Evolutionary conservation across 2,888 invertebrate genomes (phyloP), one percentile per base, ranked within the genome.

Genomic region (Apocheima hispidaria): DNA sequence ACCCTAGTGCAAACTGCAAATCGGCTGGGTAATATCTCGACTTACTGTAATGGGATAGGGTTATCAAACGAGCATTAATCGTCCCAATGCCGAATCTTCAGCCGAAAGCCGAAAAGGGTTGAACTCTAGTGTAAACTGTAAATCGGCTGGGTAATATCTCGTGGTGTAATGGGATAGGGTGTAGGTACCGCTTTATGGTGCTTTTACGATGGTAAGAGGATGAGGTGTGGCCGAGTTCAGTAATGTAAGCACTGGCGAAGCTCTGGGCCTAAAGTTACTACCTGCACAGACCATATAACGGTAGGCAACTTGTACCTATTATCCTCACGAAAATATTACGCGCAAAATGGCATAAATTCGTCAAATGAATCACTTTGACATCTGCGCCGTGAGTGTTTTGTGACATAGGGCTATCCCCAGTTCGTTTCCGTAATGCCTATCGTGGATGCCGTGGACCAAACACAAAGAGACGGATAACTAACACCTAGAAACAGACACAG

Each of bases 161-260:
- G 44, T 16, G 52, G 21, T 66, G 82, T 83, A 84, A 86, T 84
- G 77, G 83, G 81, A 79, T 83, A 79, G 74, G 77, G 76, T 79
- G 76, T 78, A 79, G 81, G 81, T 80, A 79, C 82, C 78, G 68
- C 75, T 87, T 88, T 88, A 88, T 83, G 81, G 77, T 70, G 65
- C 63, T 69, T 79, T 88, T 88, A 88, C 83, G 87, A 85, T 75
- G 70, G 62, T 26, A 55, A 69, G 63, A 60, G 60, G 62, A 58
- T 48, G 65, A 69, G 69, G 63, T 57, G 66, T 57, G 68, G 63
- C 63, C 21, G 56, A 43, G 62, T 35, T 59, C 38, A 36, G 30
- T 41, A 56, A 44, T 44, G 9, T 23, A 12, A 6, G 41, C n/a
- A 43, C 23, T 26, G 26, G 23, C 14, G 43, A 14, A 20, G n/a